phyloP scores from a whole-genome alignment of 2,888 invertebrate species.

The Drosophila suboccidentalis region DNA sequence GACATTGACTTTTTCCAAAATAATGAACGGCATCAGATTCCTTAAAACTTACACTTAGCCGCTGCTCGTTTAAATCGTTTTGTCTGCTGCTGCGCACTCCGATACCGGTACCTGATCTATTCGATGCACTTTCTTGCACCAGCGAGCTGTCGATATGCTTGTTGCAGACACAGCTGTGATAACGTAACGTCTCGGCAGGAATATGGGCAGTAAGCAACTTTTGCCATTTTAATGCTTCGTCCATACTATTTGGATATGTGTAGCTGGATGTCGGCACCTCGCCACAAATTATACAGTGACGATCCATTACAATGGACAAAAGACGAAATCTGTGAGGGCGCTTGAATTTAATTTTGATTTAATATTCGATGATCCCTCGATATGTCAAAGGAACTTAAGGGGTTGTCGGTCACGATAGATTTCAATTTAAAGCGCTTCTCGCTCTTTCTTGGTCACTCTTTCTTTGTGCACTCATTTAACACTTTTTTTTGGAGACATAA shows the following conservation, averaged over 20 bases:
- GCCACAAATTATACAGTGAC: slow-evolving; percentile 67
- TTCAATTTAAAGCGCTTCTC: no score
- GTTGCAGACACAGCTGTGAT: slow-evolving; percentile 53
- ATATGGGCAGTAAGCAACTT: slow-evolving; percentile 32
- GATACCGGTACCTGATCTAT: background rate
- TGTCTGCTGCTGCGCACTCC: background rate
- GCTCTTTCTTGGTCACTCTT: no score
- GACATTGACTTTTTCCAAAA: background rate
- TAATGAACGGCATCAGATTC: slow-evolving; percentile 7
- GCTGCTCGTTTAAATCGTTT: slow-evolving; percentile 5
- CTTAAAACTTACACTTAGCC: slow-evolving; percentile 16
- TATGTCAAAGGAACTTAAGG: background rate
- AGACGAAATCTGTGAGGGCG: slow-evolving; percentile 32
- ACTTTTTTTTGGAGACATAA: no score
- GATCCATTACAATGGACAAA: slow-evolving; percentile 50
- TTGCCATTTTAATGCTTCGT: slow-evolving; percentile 60
- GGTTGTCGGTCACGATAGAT: no score
- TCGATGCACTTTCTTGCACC: background rate
- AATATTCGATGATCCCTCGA: slow-evolving; percentile 10
- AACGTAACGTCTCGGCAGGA: slow-evolving; percentile 29
- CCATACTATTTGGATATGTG: slow-evolving; percentile 42
- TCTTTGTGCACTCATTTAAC: no score
- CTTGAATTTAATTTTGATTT: slow-evolving; percentile 49
- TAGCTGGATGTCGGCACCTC: slow-evolving; percentile 34
- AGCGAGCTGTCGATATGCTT: slow-evolving; percentile 36